Evolutionary conservation across 2,888 invertebrate species (phyloP).

Genomic region (Tanytarsus gracilentus): DNA sequence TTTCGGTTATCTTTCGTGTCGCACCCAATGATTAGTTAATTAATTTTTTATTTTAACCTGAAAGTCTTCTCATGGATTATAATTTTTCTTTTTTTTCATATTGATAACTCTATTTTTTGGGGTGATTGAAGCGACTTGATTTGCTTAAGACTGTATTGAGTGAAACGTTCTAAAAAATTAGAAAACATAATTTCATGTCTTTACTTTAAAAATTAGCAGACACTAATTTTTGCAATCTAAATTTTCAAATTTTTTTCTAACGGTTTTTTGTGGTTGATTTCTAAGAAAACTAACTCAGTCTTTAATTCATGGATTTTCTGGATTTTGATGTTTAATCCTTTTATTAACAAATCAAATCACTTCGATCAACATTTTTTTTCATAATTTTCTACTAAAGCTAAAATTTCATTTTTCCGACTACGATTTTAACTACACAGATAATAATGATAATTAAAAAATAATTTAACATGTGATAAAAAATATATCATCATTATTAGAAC

Average conservation of each 20-base stretch:
- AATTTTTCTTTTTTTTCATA: too few species aligned
- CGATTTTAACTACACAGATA: background rate
- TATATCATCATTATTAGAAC: background rate
- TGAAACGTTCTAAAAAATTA: too few species aligned
- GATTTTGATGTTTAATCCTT: background rate
- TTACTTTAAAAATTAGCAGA: too few species aligned
- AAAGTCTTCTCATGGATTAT: too few species aligned
- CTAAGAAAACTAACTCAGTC: background rate
- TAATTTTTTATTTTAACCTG: too few species aligned
- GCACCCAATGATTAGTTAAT: too few species aligned
- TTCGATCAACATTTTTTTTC: background rate
- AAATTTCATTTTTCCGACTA: background rate
- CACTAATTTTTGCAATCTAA: background rate
- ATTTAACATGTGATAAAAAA: background rate
- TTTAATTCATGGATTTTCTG: background rate
- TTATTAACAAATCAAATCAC: background rate
- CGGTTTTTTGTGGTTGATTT: background rate
- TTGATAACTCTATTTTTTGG: too few species aligned
- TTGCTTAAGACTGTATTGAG: too few species aligned
- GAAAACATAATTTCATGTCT: too few species aligned
- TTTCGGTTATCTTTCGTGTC: too few species aligned
- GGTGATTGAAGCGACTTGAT: too few species aligned
- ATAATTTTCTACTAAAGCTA: conserved; percentile 6
- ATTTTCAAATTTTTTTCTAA: background rate
- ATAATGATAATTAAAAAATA: background rate